These are phyloP conservation scores for Perizoma flavofasciatum DNA, from an alignment of 2,888 invertebrate species.

Conservation along the genomic window DNA sequence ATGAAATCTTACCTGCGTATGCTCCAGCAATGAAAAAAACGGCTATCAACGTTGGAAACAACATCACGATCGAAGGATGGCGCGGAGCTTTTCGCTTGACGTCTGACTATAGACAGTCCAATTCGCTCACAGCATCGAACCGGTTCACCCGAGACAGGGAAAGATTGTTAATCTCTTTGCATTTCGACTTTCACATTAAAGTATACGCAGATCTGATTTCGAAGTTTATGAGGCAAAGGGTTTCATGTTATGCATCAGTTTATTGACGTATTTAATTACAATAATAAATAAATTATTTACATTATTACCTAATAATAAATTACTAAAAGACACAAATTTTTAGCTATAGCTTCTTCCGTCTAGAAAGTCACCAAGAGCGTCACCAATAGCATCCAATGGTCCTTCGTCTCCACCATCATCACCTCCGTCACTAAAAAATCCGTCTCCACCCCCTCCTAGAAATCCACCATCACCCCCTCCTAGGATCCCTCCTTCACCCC, in stretches of 20 bases:
- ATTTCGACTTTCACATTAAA: constrained; percentile 64
- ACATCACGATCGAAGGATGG: constrained; percentile 39
- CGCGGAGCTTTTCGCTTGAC: constrained; percentile 56
- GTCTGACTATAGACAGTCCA: constrained; percentile 65
- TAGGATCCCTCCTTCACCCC: constrained; percentile 36
- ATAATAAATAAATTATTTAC: too few relatives aligned
- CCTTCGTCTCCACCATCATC: constrained; percentile 54
- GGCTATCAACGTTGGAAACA: constrained; percentile 39
- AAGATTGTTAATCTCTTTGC: constrained; percentile 52
- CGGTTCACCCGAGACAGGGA: constrained; percentile 65
- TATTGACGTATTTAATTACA: constrained; percentile 3
- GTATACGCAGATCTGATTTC: constrained; percentile 14
- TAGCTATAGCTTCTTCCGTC: constrained; percentile 50
- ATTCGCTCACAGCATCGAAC: constrained; percentile 66
- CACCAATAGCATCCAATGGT: constrained; percentile 69
- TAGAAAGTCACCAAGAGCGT: constrained; percentile 70
- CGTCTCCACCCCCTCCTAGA: constrained; percentile 36
- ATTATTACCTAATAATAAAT: constrained; percentile 14
- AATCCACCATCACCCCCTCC: constrained; percentile 36
- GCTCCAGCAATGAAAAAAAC: constrained; percentile 33
- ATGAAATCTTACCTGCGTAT: constrained; percentile 29
- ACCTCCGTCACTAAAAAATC: constrained; percentile 35
- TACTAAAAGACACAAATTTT: constrained; percentile 11
- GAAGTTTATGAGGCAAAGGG: constrained; percentile 3
- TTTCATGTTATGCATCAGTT: neutral